Base-by-base conservation (phyloP, 1,140 invertebrate species). In the Aleiodes sp. region DNA sequence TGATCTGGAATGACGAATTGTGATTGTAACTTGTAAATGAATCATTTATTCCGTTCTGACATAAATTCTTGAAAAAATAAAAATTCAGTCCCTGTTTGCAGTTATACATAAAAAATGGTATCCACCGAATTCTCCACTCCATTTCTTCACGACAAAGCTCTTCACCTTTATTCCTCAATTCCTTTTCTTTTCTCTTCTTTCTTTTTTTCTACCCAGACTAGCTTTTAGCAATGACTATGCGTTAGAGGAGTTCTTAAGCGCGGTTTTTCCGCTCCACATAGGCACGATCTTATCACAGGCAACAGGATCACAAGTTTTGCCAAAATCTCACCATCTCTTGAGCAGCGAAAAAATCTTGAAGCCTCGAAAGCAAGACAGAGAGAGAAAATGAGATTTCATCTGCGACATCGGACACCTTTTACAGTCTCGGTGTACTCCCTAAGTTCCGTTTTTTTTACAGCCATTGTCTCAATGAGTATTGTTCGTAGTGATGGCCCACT, bases 181-280 rank as follows among this genome's bases (percentile, higher is more conserved):
- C n/a, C n/a, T n/a, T 52, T 21, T 52, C 21, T 12, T 52, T 24
- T 52, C 26, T 52, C 21, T 35, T 35, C 31, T 35, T 10, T 10
- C 31, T 10, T 10, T 10, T 10, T 10, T 24, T 21, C 46, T 21
- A 52, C 16, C 16, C 9, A 52, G 21, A 43, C 46, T 52, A 52
- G 46, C 46, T 52, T 52, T 52, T 52, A 52, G 46, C 46, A 52
- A 52, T 52, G 46, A 52, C 46, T 8, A 52, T 21, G 46, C 46
- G 46, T 52, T 52, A 16, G 19, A 24, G 16, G 4, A 16, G 19
- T 52, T 21, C 21, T 52, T 52, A 52, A 24, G 46, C 46, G 16
- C 29, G 56, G 56, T 59, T 59, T 59, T 59, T 59, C 56, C 28
- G 28, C 56, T 59, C 56, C 26, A 59, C 56, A 59, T 59, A 29